Conservation (phyloP, 2,888 invertebrate genomes). For the Lagria hirta region DNA sequence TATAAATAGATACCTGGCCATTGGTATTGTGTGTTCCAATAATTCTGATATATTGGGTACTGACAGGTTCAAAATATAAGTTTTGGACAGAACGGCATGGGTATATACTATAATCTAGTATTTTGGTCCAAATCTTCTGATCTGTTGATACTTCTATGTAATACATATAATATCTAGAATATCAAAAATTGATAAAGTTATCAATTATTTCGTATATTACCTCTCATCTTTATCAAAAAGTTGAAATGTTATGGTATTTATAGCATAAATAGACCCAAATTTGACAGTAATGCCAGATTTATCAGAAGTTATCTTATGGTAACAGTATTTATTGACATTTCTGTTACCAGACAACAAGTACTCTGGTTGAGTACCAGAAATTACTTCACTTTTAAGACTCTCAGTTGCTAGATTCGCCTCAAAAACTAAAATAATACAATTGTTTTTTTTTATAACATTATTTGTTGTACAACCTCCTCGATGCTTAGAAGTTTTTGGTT, state of each 20-base stretch:
- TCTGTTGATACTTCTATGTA: slow-evolving; percentile 6
- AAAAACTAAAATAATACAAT: slow-evolving; percentile 1
- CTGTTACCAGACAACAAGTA: not conserved
- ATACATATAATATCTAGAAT: slow-evolving; percentile 4
- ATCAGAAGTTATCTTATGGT: not conserved
- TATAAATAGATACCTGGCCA: too few species aligned
- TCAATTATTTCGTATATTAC: too few species aligned
- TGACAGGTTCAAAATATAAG: slow-evolving; percentile 1
- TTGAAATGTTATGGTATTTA: not conserved
- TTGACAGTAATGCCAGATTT: slow-evolving; percentile 3
- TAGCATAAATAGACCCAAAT: not conserved
- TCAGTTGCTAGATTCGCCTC: slow-evolving; percentile 1
- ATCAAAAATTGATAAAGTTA: too few species aligned
- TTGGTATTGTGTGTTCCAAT: slow-evolving; percentile 8
- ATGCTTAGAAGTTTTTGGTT: not conserved
- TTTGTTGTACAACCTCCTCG: not conserved
- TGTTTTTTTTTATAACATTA: not conserved
- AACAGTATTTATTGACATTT: not conserved
- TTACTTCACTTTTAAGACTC: not conserved
- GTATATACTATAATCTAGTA: slow-evolving; percentile 2
- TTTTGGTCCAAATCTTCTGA: slow-evolving; percentile 2
- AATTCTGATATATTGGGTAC: slow-evolving; percentile 1
- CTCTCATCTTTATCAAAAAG: not conserved
- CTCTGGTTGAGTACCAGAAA: not conserved
- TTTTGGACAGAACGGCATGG: slow-evolving; percentile 6